These are phyloP conservation scores for Eulimnadia texana DNA, from an alignment of 1,140 invertebrate genomes.

Conservation along the genomic window DNA sequence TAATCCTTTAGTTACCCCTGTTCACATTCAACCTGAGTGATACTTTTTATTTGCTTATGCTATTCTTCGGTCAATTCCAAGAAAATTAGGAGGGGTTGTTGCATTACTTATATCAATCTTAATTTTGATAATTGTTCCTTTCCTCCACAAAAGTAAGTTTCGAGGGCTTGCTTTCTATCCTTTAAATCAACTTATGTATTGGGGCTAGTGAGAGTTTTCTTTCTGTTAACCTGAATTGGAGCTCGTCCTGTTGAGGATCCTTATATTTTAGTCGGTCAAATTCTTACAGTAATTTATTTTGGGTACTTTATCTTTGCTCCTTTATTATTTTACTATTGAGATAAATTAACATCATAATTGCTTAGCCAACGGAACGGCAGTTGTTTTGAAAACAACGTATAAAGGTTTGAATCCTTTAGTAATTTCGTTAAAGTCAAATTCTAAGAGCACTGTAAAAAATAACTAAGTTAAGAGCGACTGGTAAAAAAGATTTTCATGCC, in stretches of 20 bases:
- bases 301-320: conserved; percentile 36
- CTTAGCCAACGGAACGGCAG: conserved; percentile 36
- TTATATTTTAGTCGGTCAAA: conserved; percentile 41
- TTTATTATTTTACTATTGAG: conserved; percentile 33
- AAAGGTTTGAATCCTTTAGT: conserved; percentile 29
- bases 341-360: conserved; percentile 36
- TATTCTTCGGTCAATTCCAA: conserved; percentile 53
- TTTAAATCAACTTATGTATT: conserved; percentile 42
- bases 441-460: conserved; percentile 16
- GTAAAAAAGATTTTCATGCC: conserved; percentile 21
- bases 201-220: conserved; percentile 35
- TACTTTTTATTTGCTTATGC: conserved; percentile 61
- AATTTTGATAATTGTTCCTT: conserved; percentile 41
- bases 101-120: conserved; percentile 43
- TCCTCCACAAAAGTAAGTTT: conserved; percentile 36
- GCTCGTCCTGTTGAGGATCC: conserved; percentile 43
- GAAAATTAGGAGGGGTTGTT: conserved; percentile 55
- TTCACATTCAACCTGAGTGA: conserved; percentile 59
- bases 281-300: conserved; percentile 41
- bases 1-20: conserved; percentile 48
- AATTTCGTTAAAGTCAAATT: conserved; percentile 12
- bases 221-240: conserved; percentile 50
- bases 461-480: conserved; percentile 17
- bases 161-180: conserved; percentile 37
- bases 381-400: conserved; percentile 48